Evolutionary conservation across 1,140 invertebrate genomes (phyloP).

Genomic region (fruit fly (Drosophila melanogaster)): DNA sequence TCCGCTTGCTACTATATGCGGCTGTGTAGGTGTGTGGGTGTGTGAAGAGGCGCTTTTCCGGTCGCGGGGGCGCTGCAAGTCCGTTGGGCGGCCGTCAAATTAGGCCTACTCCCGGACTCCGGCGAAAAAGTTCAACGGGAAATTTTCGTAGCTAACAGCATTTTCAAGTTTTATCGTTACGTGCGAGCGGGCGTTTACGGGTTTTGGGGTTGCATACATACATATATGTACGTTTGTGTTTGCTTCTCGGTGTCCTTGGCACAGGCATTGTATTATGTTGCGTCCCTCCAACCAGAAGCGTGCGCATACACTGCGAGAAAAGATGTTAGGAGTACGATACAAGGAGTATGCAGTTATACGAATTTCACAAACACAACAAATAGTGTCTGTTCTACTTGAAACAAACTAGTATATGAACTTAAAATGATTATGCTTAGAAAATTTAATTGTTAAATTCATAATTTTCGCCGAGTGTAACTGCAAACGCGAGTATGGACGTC

Average conservation of each 20-base stretch:
- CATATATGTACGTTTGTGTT: background rate
- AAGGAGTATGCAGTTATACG: no score
- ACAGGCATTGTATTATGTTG: constrained; percentile 58
- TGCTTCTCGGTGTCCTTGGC: constrained; percentile 67
- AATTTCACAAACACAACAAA: no score
- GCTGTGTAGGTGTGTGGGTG: background rate
- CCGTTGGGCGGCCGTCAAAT: constrained; percentile 21
- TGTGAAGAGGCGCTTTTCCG: background rate
- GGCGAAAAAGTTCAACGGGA: constrained; percentile 61
- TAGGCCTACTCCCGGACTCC: constrained; percentile 41
- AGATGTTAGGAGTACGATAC: no score
- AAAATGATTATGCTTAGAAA: no score
- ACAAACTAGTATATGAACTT: no score
- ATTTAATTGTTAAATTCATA: no score
- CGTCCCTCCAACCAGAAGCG: background rate
- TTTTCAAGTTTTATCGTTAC: constrained; percentile 81
- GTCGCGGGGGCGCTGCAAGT: background rate
- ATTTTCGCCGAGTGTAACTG: constrained; percentile 9
- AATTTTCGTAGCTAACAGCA: constrained; percentile 81
- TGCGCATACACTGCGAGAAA: constrained; percentile 19
- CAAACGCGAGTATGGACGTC: constrained; percentile 24
- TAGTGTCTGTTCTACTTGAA: no score
- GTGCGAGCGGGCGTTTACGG: constrained; percentile 24
- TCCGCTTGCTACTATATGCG: no score
- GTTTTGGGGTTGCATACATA: constrained; percentile 9